Conservation (phyloP, 2,888 invertebrate genomes). For the Plutella xylostella region DNA sequence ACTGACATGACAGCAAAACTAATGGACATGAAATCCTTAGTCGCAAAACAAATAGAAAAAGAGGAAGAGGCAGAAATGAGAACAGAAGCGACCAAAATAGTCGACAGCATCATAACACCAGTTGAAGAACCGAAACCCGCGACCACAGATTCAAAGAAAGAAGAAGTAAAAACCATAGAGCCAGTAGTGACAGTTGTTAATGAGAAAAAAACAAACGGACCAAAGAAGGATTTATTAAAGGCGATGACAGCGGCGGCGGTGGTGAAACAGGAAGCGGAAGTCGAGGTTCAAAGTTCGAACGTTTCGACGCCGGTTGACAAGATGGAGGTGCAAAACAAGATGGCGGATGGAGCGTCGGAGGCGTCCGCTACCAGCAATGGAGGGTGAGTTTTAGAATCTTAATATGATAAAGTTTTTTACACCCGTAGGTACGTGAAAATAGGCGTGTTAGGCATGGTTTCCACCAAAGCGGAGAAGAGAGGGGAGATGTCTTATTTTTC, state of each 20-base stretch:
- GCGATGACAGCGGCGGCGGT: constrained; percentile 54
- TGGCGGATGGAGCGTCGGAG: constrained; percentile 41
- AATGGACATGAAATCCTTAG: constrained; percentile 36
- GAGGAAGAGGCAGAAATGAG: constrained; percentile 41
- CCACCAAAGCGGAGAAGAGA: too few relatives aligned
- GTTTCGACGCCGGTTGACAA: constrained; percentile 48
- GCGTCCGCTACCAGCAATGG: constrained; percentile 55
- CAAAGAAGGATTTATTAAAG: constrained; percentile 24
- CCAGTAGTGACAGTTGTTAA: constrained; percentile 55
- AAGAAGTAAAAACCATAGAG: constrained; percentile 35
- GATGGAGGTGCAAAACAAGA: constrained; percentile 31
- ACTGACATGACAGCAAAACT: constrained; percentile 31
- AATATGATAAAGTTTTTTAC: too few relatives aligned
- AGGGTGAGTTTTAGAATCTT: constrained; percentile 46
- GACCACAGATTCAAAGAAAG: constrained; percentile 26
- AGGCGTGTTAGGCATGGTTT: too few relatives aligned
- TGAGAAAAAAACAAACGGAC: constrained; percentile 41
- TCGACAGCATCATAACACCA: constrained; percentile 59
- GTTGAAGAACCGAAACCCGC: constrained; percentile 47
- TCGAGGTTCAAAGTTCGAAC: constrained; percentile 72
- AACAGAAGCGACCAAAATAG: constrained; percentile 50
- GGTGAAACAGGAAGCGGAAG: constrained; percentile 70
- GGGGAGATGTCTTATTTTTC: too few relatives aligned
- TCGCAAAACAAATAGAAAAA: constrained; percentile 29
- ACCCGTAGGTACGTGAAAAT: too few relatives aligned